Base-by-base conservation (phyloP, 2,113 vertebrate genomes). In the Leuciscus idus region DNA sequence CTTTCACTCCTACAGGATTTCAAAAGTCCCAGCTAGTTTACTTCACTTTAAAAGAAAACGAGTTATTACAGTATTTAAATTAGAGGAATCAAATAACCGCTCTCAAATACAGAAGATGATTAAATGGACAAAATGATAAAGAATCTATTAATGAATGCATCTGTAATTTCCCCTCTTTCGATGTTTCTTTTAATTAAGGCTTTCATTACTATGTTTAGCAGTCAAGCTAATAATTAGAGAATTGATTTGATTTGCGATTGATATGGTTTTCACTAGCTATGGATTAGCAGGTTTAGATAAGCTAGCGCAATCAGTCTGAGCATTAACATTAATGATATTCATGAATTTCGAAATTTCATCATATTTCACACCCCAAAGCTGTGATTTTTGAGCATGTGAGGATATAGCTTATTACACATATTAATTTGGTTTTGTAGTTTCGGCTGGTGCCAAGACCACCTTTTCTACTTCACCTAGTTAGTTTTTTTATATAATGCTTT, bases 251-350 rank as follows among this genome's bases (percentile, higher is more conserved):
- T 86, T 81, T 87, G 61, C 4, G 36, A 85, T 78, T 87, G 77
- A 89, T 87, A 81, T 89, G 72, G 57, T 89, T 84, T 87, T 82
- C 70, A 81, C 68, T 81, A 52, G 77, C 76, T 81, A 77, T 84
- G 70, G 46, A 80, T 85, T 81, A 89, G 72, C 55, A 72, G 26
- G 50, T 84, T 52, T 50, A 89, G 88, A 84, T 64, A 72, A 83
- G 81, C 77, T 84, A 82, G 76, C 12, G 70, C 77, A 89, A 84
- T 89, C 86, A 84, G n/a, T 43, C 76, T 81, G 39, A 76, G 82
- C 68, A 81, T 81, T 84, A 76, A 85, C 79, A 85, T 83, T 88
- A 88, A 75, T 85, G 48, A 90, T 81, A 81, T 87, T 88, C 83
- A 70, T 81, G 81, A 74, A 79, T 70, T 88, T 81, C 15, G 4